These are phyloP conservation scores for Heterohyrax brucei DNA, from an alignment of 2,797 vertebrate species.

Conservation along the genomic window DNA sequence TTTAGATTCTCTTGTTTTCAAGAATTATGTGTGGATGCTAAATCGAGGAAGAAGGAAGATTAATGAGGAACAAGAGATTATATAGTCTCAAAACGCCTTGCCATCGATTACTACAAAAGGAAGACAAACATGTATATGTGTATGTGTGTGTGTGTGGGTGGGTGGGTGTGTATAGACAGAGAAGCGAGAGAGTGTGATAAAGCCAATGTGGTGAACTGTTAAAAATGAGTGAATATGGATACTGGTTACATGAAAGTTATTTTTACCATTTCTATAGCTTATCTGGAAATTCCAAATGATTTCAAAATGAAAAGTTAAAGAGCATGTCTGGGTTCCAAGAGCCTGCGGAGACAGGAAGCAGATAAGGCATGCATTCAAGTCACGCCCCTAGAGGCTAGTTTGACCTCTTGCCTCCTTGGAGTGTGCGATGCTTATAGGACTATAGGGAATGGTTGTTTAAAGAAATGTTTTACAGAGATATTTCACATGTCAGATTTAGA, in stretches of 20 bases:
- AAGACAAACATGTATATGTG: not conserved
- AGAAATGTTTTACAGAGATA: conserved; percentile 40
- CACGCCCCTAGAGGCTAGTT: not conserved
- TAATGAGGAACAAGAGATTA: conserved; percentile 66
- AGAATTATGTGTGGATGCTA: not conserved
- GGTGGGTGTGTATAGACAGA: not conserved
- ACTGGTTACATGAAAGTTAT: not conserved
- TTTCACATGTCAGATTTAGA: not conserved
- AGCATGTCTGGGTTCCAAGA: conserved; percentile 44
- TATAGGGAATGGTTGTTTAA: conserved; percentile 34
- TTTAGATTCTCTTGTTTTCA: conserved; percentile 55
- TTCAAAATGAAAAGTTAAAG: conserved; percentile 48
- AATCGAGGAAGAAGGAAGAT: conserved; percentile 53
- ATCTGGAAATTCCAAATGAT: conserved; percentile 61
- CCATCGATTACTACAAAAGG: conserved; percentile 62
- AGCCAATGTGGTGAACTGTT: conserved; percentile 37
- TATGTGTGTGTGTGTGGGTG: no score
- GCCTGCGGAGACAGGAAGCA: not conserved
- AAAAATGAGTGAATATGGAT: conserved; percentile 9
- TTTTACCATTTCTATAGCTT: conserved; percentile 58
- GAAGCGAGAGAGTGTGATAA: conserved; percentile 6
- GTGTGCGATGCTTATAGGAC: not conserved
- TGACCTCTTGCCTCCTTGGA: conserved; percentile 28
- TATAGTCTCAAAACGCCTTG: conserved; percentile 25
- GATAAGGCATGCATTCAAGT: not conserved